Percentiles rank a stretch among this genome's conserved stretches.
Conservation (phyloP, 1,140 invertebrate genomes). For the Hycleus phaleratus region DNA sequence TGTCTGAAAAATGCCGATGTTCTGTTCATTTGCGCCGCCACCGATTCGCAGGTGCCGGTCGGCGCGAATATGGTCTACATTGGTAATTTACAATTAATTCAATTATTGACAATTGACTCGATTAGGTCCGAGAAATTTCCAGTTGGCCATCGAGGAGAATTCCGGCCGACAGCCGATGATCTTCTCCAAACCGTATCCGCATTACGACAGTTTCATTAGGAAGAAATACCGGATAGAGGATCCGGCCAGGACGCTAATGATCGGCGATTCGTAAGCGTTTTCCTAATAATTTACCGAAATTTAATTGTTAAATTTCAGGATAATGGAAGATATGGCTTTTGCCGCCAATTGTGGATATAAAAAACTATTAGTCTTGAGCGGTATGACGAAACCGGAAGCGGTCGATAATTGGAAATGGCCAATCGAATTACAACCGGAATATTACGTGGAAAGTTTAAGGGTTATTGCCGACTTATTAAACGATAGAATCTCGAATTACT, state of each 20-base stretch:
- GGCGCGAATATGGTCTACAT: neutral
- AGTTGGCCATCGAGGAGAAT: slow-evolving; percentile 19
- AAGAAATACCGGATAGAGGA: slow-evolving; percentile 19
- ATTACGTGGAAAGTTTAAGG: slow-evolving; percentile 30
- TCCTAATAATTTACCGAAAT: neutral
- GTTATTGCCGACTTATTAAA: slow-evolving; percentile 1
- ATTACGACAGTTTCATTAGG: slow-evolving; percentile 22
- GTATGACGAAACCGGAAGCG: slow-evolving; percentile 27
- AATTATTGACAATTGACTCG: too few relatives aligned
- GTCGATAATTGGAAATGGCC: slow-evolving; percentile 23
- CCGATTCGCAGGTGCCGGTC: slow-evolving; percentile 16
- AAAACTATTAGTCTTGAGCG: slow-evolving; percentile 33
- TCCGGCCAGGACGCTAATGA: slow-evolving; percentile 19
- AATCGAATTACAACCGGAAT: slow-evolving; percentile 25
- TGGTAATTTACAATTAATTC: neutral
- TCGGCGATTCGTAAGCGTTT: slow-evolving; percentile 31
- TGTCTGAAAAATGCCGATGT: slow-evolving; percentile 29
- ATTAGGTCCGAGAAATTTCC: slow-evolving; percentile 18
- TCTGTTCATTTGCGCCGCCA: slow-evolving; percentile 25
- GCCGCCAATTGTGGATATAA: slow-evolving; percentile 27
- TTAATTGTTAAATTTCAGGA: slow-evolving; percentile 18
- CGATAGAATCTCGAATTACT: too few relatives aligned
- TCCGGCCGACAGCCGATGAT: slow-evolving; percentile 19
- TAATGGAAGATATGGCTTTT: slow-evolving; percentile 32
- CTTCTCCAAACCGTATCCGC: slow-evolving; percentile 27